Conservation (phyloP, 2,797 vertebrate species). For the Typhlichthys subterraneus region DNA sequence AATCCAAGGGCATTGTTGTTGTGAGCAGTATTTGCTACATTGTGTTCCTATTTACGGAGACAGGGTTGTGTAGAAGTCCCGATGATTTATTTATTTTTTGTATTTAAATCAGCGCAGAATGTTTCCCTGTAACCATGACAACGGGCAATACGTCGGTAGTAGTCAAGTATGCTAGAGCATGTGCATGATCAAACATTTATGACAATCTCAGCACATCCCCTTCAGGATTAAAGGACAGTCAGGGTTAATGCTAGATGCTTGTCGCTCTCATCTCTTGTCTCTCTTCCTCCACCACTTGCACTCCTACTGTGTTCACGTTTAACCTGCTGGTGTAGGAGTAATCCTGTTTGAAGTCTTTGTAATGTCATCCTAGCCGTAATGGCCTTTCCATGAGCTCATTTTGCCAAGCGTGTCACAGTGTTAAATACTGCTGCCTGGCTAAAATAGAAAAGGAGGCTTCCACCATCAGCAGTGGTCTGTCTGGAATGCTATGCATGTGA, state of each 20-base stretch:
- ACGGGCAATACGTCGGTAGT: too few species aligned
- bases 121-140: too few species aligned
- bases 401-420: not conserved
- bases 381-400: conserved; percentile 4
- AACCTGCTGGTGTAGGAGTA: conserved; percentile 2
- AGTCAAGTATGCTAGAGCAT: not conserved
- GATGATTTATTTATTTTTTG: too few species aligned
- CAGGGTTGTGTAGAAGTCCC: too few species aligned
- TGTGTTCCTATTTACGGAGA: too few species aligned
- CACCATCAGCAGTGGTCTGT: not conserved
- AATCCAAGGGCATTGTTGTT: too few species aligned
- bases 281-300: not conserved
- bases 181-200: conserved; percentile 17
- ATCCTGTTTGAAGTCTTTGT: conserved; percentile 15
- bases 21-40: too few species aligned
- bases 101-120: too few species aligned
- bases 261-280: not conserved
- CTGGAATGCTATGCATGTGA: not conserved
- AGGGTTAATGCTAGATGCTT: conserved; percentile 22
- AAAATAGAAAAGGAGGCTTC: conserved; percentile 9
- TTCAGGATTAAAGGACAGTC: conserved; percentile 16
- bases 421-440: conserved; percentile 1
- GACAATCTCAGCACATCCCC: not conserved
- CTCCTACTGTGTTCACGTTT: conserved; percentile 14
- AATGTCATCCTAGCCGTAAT: conserved; percentile 12